Conservation (phyloP, 2,888 invertebrate genomes). For the Brachypalpus laphriformis region DNA sequence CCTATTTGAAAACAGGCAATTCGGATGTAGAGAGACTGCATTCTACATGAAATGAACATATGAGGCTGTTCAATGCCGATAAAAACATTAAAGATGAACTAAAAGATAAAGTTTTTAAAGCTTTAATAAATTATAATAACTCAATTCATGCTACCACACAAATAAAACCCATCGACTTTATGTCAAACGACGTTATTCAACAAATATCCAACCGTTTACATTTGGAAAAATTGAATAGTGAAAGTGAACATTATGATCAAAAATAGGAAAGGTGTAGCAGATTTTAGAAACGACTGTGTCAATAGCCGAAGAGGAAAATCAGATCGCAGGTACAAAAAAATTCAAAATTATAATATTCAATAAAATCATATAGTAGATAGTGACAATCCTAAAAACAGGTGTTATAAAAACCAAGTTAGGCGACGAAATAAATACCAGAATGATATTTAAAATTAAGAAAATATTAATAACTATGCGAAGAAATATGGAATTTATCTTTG, state of each 20-base stretch:
- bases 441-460: too few relatives aligned
- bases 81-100: too few relatives aligned
- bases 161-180: too few relatives aligned
- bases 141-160: neutral
- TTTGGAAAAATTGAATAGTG: neutral
- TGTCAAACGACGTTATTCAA: neutral
- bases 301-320: constrained; percentile 4
- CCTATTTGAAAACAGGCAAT: neutral
- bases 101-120: too few relatives aligned
- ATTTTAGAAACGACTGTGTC: neutral
- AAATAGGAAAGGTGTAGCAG: neutral
- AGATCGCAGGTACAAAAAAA: constrained; percentile 5
- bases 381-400: neutral
- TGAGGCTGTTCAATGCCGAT: too few relatives aligned
- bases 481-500: neutral
- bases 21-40: too few relatives aligned
- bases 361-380: too few relatives aligned
- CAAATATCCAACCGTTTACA: too few relatives aligned
- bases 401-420: neutral
- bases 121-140: constrained; percentile 8
- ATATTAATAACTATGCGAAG: too few relatives aligned
- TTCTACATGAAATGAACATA: constrained; percentile 1
- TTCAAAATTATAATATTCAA: neutral
- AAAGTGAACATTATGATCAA: neutral
- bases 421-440: too few relatives aligned